Conservation (phyloP, 2,797 vertebrate species). For the Leuciscus waleckii region DNA sequence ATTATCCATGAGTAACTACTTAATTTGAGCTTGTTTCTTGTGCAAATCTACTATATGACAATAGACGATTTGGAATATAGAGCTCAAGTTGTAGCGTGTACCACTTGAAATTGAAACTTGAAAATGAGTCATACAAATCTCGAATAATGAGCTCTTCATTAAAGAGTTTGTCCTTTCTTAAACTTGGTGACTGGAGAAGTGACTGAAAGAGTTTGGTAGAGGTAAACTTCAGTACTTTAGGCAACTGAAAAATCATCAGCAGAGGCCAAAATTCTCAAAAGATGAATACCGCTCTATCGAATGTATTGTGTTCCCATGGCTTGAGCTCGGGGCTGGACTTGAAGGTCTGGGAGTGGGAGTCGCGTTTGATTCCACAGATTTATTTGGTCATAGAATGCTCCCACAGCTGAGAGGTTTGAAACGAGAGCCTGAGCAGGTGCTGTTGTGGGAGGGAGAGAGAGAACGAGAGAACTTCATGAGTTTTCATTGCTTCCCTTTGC, state of each 20-base stretch:
- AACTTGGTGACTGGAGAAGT: not conserved
- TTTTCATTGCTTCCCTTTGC: constrained; percentile 46
- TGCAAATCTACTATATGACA: not conserved
- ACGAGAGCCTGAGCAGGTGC: constrained; percentile 60
- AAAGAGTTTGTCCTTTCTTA: not conserved
- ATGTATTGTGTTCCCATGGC: constrained; percentile 50
- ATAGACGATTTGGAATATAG: too few species aligned
- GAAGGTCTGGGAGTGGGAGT: constrained; percentile 50
- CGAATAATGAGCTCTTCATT: not conserved
- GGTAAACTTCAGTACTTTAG: not conserved
- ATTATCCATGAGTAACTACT: too few species aligned
- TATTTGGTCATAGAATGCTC: constrained; percentile 61
- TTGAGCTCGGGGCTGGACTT: constrained; percentile 40
- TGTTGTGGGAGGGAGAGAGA: constrained; percentile 53
- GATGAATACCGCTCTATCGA: constrained; percentile 28
- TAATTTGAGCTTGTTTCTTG: not conserved
- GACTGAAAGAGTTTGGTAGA: not conserved
- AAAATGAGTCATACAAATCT: not conserved
- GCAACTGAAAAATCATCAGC: constrained; percentile 2
- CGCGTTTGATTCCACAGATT: constrained; percentile 58
- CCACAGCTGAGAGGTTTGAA: constrained; percentile 65
- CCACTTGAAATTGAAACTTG: not conserved
- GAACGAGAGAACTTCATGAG: constrained; percentile 26
- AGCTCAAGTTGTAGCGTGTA: not conserved
- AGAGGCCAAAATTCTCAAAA: not conserved